These are phyloP conservation scores for Busseola fusca DNA, from an alignment of 2,888 invertebrate species.

Conservation along the genomic window DNA sequence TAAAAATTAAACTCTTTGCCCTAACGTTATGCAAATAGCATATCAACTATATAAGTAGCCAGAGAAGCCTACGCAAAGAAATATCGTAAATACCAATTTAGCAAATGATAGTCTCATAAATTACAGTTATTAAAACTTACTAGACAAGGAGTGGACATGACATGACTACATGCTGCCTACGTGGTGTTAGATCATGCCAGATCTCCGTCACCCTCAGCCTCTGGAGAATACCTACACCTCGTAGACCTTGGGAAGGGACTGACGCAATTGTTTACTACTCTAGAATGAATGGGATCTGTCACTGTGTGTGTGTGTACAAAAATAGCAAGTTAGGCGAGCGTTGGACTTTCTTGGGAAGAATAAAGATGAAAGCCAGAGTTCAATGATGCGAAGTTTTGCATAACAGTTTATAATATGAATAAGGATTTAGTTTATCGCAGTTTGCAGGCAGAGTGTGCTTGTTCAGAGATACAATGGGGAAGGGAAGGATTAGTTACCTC, in stretches of 20 bases:
- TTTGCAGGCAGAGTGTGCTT: constrained; percentile 19
- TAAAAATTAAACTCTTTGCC: not conserved
- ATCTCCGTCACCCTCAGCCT: constrained; percentile 55
- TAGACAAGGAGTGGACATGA: constrained; percentile 52
- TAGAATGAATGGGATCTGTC: constrained; percentile 44
- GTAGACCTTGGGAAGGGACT: constrained; percentile 56
- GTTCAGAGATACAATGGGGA: constrained; percentile 9
- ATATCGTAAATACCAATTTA: constrained; percentile 50
- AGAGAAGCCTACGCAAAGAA: constrained; percentile 46
- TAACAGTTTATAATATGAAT: constrained; percentile 22
- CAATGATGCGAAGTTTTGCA: constrained; percentile 12
- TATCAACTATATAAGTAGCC: constrained; percentile 31
- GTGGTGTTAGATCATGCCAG: constrained; percentile 59
- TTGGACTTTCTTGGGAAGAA: constrained; percentile 11
- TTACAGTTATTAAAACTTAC: constrained; percentile 51
- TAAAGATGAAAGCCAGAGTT: constrained; percentile 11
- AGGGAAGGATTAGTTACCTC: constrained; percentile 13
- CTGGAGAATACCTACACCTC: constrained; percentile 52
- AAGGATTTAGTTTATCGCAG: constrained; percentile 30
- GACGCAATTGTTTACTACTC: constrained; percentile 52
- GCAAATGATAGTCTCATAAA: constrained; percentile 47
- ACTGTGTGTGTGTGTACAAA: constrained; percentile 14
- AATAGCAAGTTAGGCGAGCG: constrained; percentile 17
- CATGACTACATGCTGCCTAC: constrained; percentile 57
- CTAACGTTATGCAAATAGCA: constrained; percentile 26